Evolutionary conservation across 2,797 vertebrate genomes (phyloP), one percentile per base, ranked within the genome.

Genomic region (Decapterus maruadsi): DNA sequence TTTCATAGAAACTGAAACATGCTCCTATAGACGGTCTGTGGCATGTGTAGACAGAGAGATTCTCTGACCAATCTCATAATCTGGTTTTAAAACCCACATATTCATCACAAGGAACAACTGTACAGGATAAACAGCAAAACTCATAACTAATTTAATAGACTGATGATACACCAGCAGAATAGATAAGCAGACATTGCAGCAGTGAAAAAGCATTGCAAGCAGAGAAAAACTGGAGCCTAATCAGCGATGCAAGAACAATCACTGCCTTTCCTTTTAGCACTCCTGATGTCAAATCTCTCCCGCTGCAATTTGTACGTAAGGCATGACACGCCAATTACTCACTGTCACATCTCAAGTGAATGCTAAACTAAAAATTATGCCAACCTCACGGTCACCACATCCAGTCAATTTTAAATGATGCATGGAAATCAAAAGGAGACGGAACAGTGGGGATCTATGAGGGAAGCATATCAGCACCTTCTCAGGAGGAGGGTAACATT

Each of bases 391-490:
- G 80, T 62, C 78, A 64, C 75, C 62, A 60, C 63, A 48, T 82
- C 80, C 61, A 72, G 42, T 80, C 68, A 36, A 45, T 82, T 84
- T 80, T 75, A 89, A 90, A 87, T 82, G 81, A 90, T 85, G 67
- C 78, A 77, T 83, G 56, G 42, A 83, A 82, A 87, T 87, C 74
- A 84, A 77, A 81, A 57, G 59, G 68, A 78, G 78, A 76, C 19
- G 8, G 78, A 88, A 73, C 78, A 68, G 73, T 29, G 43, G 55
- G 66, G 60, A 80, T 82, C 72, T 83, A 63, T n/a, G 69, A 86
- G 42, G 19, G 72, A 76, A 64, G 64, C 34, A 55, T 81, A 87
- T 82, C 77, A 62, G 75, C 72, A 83, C 77, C 56, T 88, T 87
- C 68, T 67, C 68, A 70, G 72, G n/a, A 56, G 66, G 58, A 55